phyloP scores from a whole-genome alignment of 1,140 invertebrate genomes.

The Scaptomyza montana region DNA sequence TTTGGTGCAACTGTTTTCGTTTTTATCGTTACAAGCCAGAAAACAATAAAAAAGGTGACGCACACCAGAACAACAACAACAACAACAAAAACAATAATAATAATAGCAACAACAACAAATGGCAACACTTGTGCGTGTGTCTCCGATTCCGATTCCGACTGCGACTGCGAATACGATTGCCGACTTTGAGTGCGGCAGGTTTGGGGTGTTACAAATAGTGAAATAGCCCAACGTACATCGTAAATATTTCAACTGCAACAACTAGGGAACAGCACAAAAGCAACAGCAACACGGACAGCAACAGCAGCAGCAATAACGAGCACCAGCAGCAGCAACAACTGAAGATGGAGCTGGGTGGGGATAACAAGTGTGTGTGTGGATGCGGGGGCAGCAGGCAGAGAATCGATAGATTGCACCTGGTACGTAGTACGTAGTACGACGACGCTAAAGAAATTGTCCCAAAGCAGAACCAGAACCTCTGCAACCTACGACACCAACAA shows the following conservation, averaged over 20 bases:
- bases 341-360: slow-evolving; percentile 7
- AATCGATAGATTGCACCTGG: slow-evolving; percentile 82
- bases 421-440: slow-evolving; percentile 60
- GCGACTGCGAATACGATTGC: neutral
- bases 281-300: slow-evolving; percentile 49
- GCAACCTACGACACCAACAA: slow-evolving; percentile 50
- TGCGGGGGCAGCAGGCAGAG: slow-evolving; percentile 40
- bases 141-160: neutral
- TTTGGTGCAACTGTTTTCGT: slow-evolving; percentile 72
- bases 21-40: slow-evolving; percentile 62
- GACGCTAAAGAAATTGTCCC: slow-evolving; percentile 57
- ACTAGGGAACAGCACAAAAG: slow-evolving; percentile 56
- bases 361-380: slow-evolving; percentile 4
- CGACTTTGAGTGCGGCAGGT: slow-evolving; percentile 19
- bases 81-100: slow-evolving; percentile 47
- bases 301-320: slow-evolving; percentile 73
- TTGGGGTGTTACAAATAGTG: slow-evolving; percentile 73
- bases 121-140: slow-evolving; percentile 77
- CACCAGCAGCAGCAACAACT: slow-evolving; percentile 46
- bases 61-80: slow-evolving; percentile 36
- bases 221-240: slow-evolving; percentile 80
- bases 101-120: slow-evolving; percentile 19
- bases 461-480: slow-evolving; percentile 43
- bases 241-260: slow-evolving; percentile 82
- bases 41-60: slow-evolving; percentile 67